Base-by-base conservation (phyloP, 2,797 vertebrate genomes). In the Vespertilio murinus region DNA sequence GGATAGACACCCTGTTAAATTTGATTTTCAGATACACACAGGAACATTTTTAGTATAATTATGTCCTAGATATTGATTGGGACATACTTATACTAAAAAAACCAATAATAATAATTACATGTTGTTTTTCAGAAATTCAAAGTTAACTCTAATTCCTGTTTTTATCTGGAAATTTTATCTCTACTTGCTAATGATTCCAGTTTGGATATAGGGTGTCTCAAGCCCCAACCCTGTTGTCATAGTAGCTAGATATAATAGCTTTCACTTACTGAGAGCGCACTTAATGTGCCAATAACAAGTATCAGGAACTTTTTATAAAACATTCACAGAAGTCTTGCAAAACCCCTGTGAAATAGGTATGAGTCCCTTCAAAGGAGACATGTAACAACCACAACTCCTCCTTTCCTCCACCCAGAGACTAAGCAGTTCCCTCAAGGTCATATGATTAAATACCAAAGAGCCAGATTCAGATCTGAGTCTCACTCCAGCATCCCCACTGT, bases 321-420 rank as follows among this genome's bases (percentile, higher is more conserved):
- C 47, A 93, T 38, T 94, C 54, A 77, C 64, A 52, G 85, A 90
- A 92, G 52, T 23, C 47, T 75, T 88, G 6, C 47, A 87, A 74
- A 84, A 86, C 52, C 8, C 69, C 40, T 71, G 40, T 91, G 54
- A 83, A 81, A 69, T 5, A 82, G 23, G 28, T 28, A 14, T 23
- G 61, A 71, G 73, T 85, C 73, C 71, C 45, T 86, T 52, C n/a
- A 69, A 49, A 79, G n/a, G 45, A 7, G 18, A 83, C 12, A 18
- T 13, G 52, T 16, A 40, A 35, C 25, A 52, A 28, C 25, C 6
- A 38, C 18, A 49, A 56, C 12, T 38, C 18, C 67, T 80, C 22
- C 18, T 6, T 18, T 33, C 59, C 40, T 83, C 40, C 13, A 40
- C 30, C 33, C 11, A 30, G 18, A 94, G 70, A 86, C 54, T 74